phyloP scores from a whole-genome alignment of 2,113 vertebrate species.

The Okapia johnstoni region DNA sequence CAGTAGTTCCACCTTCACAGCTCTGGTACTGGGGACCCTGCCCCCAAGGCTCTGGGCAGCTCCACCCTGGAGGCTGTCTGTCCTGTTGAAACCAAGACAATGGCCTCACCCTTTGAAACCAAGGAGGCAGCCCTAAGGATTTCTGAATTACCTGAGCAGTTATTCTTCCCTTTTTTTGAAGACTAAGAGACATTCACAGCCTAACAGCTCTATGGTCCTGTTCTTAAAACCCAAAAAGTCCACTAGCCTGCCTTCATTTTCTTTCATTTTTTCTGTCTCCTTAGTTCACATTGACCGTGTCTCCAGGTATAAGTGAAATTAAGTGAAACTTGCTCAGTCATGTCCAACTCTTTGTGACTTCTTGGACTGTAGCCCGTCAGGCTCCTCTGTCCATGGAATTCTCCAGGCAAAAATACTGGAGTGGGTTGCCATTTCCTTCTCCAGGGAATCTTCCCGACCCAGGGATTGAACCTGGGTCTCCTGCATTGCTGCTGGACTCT shows the following conservation, averaged over 20 bases:
- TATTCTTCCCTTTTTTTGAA: background rate
- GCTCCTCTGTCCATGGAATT: background rate
- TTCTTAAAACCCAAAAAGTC: background rate
- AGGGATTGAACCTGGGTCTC: background rate
- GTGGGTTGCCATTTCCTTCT: background rate
- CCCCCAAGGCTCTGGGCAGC: background rate
- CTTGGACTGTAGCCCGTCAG: background rate
- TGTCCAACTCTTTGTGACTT: background rate
- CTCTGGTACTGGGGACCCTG: background rate
- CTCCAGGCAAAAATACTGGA: background rate
- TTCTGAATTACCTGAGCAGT: background rate
- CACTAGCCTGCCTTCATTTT: background rate
- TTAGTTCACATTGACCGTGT: background rate
- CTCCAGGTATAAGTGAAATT: background rate
- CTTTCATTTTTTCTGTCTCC: background rate
- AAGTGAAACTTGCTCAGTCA: background rate
- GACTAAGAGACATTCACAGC: background rate
- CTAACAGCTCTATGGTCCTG: background rate
- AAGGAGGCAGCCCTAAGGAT: background rate
- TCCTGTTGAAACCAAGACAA: background rate
- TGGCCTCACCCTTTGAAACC: background rate
- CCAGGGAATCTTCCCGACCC: background rate
- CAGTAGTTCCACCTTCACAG: background rate
- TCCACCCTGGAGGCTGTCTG: no score
- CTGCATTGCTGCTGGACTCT: background rate